Conservation (phyloP, 2,888 invertebrate species). For the Meiosimyza platycephala region DNA sequence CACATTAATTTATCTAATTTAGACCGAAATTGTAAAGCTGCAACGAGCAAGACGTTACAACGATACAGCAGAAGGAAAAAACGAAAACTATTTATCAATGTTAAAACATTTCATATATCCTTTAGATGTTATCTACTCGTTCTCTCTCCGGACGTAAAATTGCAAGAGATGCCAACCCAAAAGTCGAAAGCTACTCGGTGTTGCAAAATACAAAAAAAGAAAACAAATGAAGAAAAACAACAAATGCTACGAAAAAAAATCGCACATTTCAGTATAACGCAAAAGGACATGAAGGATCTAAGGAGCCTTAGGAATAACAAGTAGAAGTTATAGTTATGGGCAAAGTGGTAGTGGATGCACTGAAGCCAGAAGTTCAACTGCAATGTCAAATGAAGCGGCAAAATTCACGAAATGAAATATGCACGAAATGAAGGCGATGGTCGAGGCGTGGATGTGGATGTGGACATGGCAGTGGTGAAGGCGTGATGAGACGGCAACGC, state of each 20-base stretch:
- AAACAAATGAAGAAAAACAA: slow-evolving; percentile 3
- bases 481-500: slow-evolving; percentile 12
- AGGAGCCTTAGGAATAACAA: slow-evolving; percentile 30
- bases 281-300: slow-evolving; percentile 30
- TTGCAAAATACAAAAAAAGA: background rate
- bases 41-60: slow-evolving; percentile 1
- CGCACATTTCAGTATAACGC: background rate
- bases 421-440: slow-evolving; percentile 47
- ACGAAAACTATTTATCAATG: slow-evolving; percentile 47
- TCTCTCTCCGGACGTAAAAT: background rate
- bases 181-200: background rate
- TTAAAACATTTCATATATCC: slow-evolving; percentile 39
- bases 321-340: background rate
- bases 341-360: background rate
- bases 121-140: slow-evolving; percentile 9
- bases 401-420: slow-evolving; percentile 63
- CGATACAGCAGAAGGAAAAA: slow-evolving; percentile 24
- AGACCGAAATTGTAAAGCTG: background rate
- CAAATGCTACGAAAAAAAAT: background rate
- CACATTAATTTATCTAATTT: slow-evolving; percentile 22
- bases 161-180: slow-evolving; percentile 14
- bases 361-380: slow-evolving; percentile 23
- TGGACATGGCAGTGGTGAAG: background rate
- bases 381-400: slow-evolving; percentile 65
- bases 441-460: background rate